Evolutionary conservation across 2,888 invertebrate species (phyloP), one percentile per base, ranked within the genome.

Genomic region (Urechis unicinctus): DNA sequence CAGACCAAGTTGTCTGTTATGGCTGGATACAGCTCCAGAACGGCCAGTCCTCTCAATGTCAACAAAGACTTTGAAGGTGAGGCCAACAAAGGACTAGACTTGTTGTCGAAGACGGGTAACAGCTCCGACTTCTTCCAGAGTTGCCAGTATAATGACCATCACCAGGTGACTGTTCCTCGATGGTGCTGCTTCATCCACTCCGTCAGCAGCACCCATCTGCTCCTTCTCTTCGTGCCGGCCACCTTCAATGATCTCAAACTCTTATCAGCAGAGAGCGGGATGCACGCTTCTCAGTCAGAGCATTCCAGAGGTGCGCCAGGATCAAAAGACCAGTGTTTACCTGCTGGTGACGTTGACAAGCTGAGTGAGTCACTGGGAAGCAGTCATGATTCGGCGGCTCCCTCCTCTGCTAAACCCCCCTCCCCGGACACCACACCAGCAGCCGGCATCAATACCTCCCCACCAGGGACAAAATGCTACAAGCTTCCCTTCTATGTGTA

Each of bases 141-240:
- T 17, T 13, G 17, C 36, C 9, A 36, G 36, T 36, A 13, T 36
- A 9, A 13, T 9, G 36, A 36, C 9, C 9, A 36, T 17, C 9
- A 36, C 36, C 9, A 17, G 9, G 36, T 17, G 9, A 17, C 9
- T 9, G 26, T 48, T 30, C 66, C 73, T 3, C 79, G 81, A 59
- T 87, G 87, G 86, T 80, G 83, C 54, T 87, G 87, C 72, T 87
- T 84, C 68, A 80, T 86, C 29, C 85, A 85, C 75, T 83, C 83
- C 17, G 79, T 85, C 31, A 83, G 82, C 30, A 74, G 81, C 5
- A 83, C 83, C 0, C 85, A 85, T 65, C 81, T 87, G 28, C 81
- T 86, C 31, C 73, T 87, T 44, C 86, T 86, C 13, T 82, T 88
- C 61, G 68, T 87, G 28, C 86, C 87, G 5, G 48, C 48, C 17